These are phyloP conservation scores for Ophioderma brevispina DNA, from an alignment of 35 echinoderm and acorn worm species.

Conservation along the genomic window DNA sequence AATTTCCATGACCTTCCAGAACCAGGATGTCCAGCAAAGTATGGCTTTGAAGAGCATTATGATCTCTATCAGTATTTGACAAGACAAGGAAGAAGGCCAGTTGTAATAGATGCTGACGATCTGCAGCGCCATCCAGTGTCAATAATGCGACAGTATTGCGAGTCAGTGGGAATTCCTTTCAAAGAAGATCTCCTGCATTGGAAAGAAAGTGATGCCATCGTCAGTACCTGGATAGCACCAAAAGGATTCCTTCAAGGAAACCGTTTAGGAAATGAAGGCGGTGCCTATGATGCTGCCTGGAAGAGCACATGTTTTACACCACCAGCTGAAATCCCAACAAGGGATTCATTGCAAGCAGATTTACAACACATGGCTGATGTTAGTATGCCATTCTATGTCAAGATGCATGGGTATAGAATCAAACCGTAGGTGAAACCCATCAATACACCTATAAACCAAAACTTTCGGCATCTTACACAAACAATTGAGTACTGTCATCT, in stretches of 20 bases:
- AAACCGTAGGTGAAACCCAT: too few species aligned
- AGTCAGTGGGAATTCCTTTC: conserved; percentile 38
- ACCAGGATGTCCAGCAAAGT: not conserved
- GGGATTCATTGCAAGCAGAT: conserved; percentile 20
- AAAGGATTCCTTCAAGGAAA: conserved; percentile 2
- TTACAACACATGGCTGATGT: conserved; percentile 1
- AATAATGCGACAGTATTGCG: conserved; percentile 53
- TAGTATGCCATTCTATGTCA: conserved; percentile 16
- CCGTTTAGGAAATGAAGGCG: not conserved
- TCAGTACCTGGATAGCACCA: conserved; percentile 39
- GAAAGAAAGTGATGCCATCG: conserved; percentile 11
- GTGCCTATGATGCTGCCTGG: conserved; percentile 49
- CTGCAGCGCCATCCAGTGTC: conserved; percentile 40
- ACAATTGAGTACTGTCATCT: too few species aligned
- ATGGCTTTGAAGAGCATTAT: not conserved
- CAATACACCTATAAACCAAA: too few species aligned
- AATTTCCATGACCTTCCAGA: not conserved
- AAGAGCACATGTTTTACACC: conserved; percentile 33
- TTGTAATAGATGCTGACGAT: conserved; percentile 70
- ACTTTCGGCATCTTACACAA: too few species aligned
- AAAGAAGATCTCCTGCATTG: conserved; percentile 34
- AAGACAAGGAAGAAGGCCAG: not conserved
- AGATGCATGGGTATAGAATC: conserved; percentile 53
- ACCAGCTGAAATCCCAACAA: not conserved
- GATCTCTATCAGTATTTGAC: not conserved